Evolutionary conservation across 92 coral and sea anemone genomes (phyloP).

Genomic region (Phenganax stokvisi): DNA sequence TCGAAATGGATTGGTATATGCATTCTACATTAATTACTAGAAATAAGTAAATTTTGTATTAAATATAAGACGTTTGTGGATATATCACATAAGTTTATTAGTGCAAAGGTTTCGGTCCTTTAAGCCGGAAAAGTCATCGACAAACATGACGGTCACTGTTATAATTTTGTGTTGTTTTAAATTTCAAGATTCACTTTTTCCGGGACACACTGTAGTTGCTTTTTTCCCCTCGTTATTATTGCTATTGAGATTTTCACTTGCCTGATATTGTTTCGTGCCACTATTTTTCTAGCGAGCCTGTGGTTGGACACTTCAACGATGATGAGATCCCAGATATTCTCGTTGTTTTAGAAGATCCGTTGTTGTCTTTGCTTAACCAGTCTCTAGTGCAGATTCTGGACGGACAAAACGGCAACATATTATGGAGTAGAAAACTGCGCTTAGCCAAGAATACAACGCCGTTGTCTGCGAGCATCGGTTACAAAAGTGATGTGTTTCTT

Average conservation of each 20-base stretch:
- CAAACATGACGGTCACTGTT: too few relatives aligned
- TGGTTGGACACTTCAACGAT: constrained; percentile 31
- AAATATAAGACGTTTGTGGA: too few relatives aligned
- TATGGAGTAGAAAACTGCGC: constrained; percentile 30
- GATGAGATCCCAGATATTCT: constrained; percentile 34
- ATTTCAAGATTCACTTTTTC: too few relatives aligned
- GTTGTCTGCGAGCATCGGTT: constrained; percentile 14
- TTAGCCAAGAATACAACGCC: constrained; percentile 28
- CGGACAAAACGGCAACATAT: constrained; percentile 28
- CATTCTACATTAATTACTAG: too few relatives aligned
- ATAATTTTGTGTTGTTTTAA: too few relatives aligned
- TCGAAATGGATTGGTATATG: too few relatives aligned
- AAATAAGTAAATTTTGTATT: too few relatives aligned
- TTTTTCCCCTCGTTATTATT: background rate
- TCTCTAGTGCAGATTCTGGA: constrained; percentile 30
- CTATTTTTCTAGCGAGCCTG: constrained; percentile 22
- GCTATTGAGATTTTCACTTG: background rate
- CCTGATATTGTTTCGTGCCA: background rate
- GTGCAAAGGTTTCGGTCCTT: too few relatives aligned
- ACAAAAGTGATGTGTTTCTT: constrained; percentile 27
- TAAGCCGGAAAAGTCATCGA: too few relatives aligned
- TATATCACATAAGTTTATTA: too few relatives aligned
- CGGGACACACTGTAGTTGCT: background rate
- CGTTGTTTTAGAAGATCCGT: constrained; percentile 25
- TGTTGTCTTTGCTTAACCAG: constrained; percentile 14